Evolutionary conservation across 2,888 invertebrate species (phyloP).

Genomic region (Hoplodrina ambigua): DNA sequence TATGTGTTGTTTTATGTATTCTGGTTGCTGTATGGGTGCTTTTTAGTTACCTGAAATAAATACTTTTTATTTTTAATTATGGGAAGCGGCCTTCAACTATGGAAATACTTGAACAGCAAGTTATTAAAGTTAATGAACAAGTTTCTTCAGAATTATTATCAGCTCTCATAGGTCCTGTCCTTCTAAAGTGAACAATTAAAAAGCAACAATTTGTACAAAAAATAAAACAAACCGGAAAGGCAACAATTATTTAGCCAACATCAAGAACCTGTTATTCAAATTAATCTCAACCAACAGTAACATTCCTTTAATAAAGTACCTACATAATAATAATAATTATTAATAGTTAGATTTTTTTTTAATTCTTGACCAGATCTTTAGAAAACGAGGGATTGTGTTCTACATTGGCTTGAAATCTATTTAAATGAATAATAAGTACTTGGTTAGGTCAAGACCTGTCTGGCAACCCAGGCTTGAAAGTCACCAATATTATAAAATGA

Average conservation of each 20-base stretch:
- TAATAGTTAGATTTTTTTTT: no score
- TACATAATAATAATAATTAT: background rate
- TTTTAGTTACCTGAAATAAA: no score
- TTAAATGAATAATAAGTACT: no score
- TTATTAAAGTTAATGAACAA: background rate
- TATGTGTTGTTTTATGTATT: no score
- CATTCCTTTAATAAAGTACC: background rate
- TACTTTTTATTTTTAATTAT: no score
- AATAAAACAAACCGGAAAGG: constrained; percentile 26
- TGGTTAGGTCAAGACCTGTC: no score
- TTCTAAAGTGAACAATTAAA: background rate
- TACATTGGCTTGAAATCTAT: no score
- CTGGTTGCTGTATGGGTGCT: no score
- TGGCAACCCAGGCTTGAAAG: no score
- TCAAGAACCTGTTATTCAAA: constrained; percentile 11
- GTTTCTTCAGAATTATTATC: constrained; percentile 17
- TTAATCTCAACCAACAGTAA: background rate
- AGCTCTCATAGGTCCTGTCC: background rate
- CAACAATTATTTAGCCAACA: background rate
- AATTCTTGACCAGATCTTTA: no score
- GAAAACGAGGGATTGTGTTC: no score
- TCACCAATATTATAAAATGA: no score
- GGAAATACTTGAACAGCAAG: background rate
- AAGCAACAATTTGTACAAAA: background rate
- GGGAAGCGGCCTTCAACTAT: background rate